A percentile compares a stretch with the other conserved stretches of the same genome.
Evolutionary conservation across 2,888 invertebrate genomes (phyloP).

Genomic region (Diaphora mendica): DNA sequence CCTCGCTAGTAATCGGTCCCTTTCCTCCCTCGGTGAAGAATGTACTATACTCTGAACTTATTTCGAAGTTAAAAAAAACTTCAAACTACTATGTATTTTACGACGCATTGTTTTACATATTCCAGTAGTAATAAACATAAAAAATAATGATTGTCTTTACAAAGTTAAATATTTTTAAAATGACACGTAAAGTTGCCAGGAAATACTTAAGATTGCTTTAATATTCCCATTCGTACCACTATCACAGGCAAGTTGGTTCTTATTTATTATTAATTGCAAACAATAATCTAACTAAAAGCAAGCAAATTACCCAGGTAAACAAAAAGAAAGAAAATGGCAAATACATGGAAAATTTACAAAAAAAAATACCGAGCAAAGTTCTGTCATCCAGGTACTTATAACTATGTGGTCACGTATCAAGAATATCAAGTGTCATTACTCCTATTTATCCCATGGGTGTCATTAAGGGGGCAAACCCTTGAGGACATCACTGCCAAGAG

Average conservation of each 20-base stretch:
- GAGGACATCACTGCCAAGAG: no score
- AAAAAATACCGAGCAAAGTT: no score
- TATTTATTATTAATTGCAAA: not conserved
- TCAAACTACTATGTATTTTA: conserved; percentile 22
- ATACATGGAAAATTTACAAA: no score
- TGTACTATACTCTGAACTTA: not conserved
- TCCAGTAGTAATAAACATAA: conserved; percentile 22
- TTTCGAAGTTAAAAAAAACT: conserved; percentile 6
- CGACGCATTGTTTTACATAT: conserved; percentile 30
- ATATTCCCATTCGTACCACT: not conserved
- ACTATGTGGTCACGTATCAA: no score
- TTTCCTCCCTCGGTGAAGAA: no score
- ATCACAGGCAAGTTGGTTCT: not conserved
- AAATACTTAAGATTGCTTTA: conserved; percentile 19
- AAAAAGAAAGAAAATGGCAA: no score
- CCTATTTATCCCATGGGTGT: no score
- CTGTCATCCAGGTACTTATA: no score
- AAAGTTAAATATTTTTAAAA: not conserved
- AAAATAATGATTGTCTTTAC: conserved; percentile 5
- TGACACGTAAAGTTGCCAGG: conserved; percentile 35
- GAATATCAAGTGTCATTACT: no score
- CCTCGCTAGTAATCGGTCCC: no score
- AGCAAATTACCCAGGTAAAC: no score
- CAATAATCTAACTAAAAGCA: not conserved
- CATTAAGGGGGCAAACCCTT: no score